A percentile compares a stretch with the other conserved stretches of the same genome.
Evolutionary conservation across 2,113 vertebrate species (phyloP).

Genomic region (Aphyosemion australe): DNA sequence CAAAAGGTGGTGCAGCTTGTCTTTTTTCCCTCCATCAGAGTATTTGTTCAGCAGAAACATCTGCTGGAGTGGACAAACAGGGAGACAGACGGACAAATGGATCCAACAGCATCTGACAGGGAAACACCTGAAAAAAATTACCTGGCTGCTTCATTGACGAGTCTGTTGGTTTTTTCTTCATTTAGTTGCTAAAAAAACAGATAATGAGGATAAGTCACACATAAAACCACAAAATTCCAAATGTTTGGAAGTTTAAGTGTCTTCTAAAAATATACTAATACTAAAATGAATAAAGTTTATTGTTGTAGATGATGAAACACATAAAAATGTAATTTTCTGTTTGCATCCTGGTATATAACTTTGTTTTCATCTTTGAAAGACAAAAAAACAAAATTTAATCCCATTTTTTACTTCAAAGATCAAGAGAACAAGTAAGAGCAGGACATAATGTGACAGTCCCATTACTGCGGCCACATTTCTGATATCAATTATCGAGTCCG

Average conservation of each 20-base stretch:
- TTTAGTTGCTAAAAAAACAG: constrained; percentile 83
- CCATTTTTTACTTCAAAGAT: not conserved
- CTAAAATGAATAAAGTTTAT: no score
- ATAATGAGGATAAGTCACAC: constrained; percentile 4
- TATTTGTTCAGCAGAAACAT: constrained; percentile 65
- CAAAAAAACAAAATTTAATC: not conserved
- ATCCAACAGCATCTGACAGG: not conserved
- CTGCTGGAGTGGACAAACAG: constrained; percentile 52
- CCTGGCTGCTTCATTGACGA: constrained; percentile 94
- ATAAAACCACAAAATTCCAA: not conserved
- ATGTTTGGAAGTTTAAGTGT: not conserved
- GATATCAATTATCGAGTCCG: constrained; percentile 83
- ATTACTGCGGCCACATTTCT: constrained; percentile 79
- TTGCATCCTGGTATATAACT: not conserved
- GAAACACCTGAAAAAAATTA: constrained; percentile 24
- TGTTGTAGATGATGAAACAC: not conserved
- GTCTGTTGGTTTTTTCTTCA: constrained; percentile 89
- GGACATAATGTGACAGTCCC: constrained; percentile 73
- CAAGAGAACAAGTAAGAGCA: not conserved
- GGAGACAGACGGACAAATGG: constrained; percentile 14
- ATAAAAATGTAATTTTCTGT: constrained; percentile 5
- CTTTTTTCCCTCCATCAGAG: constrained; percentile 26
- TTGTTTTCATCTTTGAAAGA: not conserved
- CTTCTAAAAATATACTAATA: constrained; percentile 28
- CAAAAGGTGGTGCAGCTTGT: constrained; percentile 40